Base-by-base conservation (phyloP, 2,888 invertebrate genomes). In the Psylliodes chrysocephalus region DNA sequence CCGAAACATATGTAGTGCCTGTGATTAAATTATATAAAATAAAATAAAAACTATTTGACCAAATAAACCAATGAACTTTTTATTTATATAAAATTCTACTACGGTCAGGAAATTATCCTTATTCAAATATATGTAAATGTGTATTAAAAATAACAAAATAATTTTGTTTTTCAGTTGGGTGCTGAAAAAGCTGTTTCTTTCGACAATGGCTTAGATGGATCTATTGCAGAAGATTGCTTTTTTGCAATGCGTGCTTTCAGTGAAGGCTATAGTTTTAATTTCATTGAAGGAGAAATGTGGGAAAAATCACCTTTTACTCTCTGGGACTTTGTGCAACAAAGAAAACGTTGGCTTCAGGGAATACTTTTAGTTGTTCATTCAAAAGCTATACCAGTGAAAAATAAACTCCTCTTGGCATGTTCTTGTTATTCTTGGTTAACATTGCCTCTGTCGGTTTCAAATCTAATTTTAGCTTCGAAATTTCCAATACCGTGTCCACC, bases 221-320 rank as follows among this genome's bases (percentile, higher is more conserved):
- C 96, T 0, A 93, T 98, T n/a, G 97, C 98, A 15, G 98, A 98
- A 83, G 98, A 98, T 82, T 97, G 96, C 79, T 98, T 90, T 82
- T 98, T 98, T 83, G 95, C 96, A 15, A 97, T 98, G 96, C 91
- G 94, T 70, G 97, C 97, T 1, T 95, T 91, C 82, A 88, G 89
- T 67, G 89, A 94, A 81, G 97, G 96, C 19, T 97, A 93, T 81
- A 88, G 91, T 15, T 98, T 98, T 82, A 94, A 95, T 81, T 98
- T 97, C 83, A 90, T 98, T 70, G 97, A 98, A 81, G 97, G 98
- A 51, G 98, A 98, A 84, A 97, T 98, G 97, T 96, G 96, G 92
- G 98, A 98, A 81, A 97, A 98, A 80, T 95, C 95, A 4, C 97
- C 98, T 1, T 98, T 98, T 81, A 94, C 95, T 1, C 83, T 98